Evolutionary conservation across 2,888 invertebrate species (phyloP).

Genomic region (Rhagonycha lutea): DNA sequence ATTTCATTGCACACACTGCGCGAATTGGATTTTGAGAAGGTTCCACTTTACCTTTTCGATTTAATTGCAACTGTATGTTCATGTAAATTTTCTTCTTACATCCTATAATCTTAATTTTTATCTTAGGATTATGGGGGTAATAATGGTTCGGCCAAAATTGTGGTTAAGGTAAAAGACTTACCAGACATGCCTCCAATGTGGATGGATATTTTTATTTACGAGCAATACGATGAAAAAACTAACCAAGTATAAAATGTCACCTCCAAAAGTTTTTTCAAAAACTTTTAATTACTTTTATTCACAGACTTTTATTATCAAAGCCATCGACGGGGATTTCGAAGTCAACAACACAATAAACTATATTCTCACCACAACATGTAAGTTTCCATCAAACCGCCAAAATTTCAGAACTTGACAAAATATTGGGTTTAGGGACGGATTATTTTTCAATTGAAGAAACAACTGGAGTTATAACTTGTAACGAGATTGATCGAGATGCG

Average conservation of each 20-base stretch:
- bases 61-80: too few species aligned
- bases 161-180: constrained; percentile 63
- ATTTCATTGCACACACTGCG: too few species aligned
- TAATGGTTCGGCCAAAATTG: constrained; percentile 54
- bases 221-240: constrained; percentile 62
- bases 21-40: too few species aligned
- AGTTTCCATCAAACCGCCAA: not conserved
- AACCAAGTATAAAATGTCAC: constrained; percentile 34
- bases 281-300: constrained; percentile 33
- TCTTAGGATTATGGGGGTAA: constrained; percentile 56
- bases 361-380: constrained; percentile 49
- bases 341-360: constrained; percentile 57
- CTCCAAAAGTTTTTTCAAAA: constrained; percentile 20
- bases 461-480: constrained; percentile 45
- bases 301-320: too few species aligned
- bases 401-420: not conserved
- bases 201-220: constrained; percentile 61
- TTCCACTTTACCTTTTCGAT: too few species aligned
- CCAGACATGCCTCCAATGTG: constrained; percentile 65
- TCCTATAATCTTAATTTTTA: too few species aligned
- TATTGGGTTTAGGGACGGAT: not conserved
- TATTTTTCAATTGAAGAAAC: constrained; percentile 36
- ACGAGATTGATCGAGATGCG: constrained; percentile 51
- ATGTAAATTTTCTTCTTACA: too few species aligned
- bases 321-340: too few species aligned